These are phyloP conservation scores for Phenganax stokvisi DNA, from an alignment of 92 coral and sea anemone species.

Conservation along the genomic window DNA sequence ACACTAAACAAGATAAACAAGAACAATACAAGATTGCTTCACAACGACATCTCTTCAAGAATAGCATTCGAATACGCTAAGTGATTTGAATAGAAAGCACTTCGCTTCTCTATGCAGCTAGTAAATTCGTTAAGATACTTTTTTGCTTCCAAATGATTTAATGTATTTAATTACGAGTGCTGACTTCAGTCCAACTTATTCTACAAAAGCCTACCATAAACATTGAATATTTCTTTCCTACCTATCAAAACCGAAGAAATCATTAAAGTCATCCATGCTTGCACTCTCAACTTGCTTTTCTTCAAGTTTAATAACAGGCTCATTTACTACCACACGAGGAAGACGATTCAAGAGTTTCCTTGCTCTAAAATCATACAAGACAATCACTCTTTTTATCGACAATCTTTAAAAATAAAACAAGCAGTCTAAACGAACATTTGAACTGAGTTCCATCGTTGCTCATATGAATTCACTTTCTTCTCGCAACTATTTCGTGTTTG, in stretches of 20 bases:
- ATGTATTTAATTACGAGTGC: too few relatives aligned
- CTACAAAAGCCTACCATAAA: background rate
- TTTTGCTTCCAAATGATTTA: too few relatives aligned
- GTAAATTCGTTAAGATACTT: too few relatives aligned
- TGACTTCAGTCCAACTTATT: too few relatives aligned
- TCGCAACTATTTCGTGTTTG: conserved; percentile 10
- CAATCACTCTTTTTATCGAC: background rate
- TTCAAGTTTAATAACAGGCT: conserved; percentile 15
- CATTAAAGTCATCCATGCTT: conserved; percentile 21
- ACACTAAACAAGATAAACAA: conserved; percentile 9
- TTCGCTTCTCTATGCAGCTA: too few relatives aligned
- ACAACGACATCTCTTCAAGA: background rate
- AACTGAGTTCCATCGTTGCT: conserved; percentile 17
- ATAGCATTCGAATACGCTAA: background rate
- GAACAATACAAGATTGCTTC: background rate
- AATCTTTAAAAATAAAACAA: background rate
- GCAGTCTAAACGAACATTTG: conserved; percentile 12
- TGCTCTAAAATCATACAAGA: conserved; percentile 22
- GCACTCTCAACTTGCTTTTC: conserved; percentile 33
- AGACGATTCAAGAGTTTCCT: conserved; percentile 14
- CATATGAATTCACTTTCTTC: conserved; percentile 18
- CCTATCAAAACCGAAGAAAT: conserved; percentile 27
- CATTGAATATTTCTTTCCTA: background rate
- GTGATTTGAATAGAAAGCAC: too few relatives aligned
- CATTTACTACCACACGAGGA: conserved; percentile 19